Evolutionary conservation across 2,113 vertebrate species (phyloP).

Genomic region (Anguilla rostrata): DNA sequence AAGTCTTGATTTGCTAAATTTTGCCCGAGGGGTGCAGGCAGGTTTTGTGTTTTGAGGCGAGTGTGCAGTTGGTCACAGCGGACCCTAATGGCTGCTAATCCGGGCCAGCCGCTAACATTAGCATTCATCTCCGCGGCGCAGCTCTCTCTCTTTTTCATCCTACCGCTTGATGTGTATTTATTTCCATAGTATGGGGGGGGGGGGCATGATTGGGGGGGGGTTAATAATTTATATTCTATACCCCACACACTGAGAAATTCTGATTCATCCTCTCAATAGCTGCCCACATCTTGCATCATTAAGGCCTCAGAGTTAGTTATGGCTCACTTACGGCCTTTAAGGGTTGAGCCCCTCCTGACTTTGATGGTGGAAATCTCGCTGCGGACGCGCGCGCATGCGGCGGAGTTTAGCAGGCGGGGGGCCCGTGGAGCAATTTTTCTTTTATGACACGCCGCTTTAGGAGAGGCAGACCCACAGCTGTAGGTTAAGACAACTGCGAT

Average conservation of each 20-base stretch:
- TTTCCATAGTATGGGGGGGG: slow-evolving; percentile 70
- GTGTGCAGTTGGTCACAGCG: slow-evolving; percentile 30
- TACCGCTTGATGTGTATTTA: slow-evolving; percentile 57
- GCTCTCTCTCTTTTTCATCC: slow-evolving; percentile 36
- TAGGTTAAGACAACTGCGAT: slow-evolving; percentile 38
- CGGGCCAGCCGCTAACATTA: slow-evolving; percentile 47
- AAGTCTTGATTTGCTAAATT: not conserved
- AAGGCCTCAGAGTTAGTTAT: slow-evolving; percentile 59
- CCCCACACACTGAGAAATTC: slow-evolving; percentile 75
- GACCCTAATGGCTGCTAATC: slow-evolving; percentile 58
- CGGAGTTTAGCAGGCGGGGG: not conserved
- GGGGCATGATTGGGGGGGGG: slow-evolving; percentile 65
- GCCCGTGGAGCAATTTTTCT: slow-evolving; percentile 48
- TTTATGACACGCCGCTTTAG: slow-evolving; percentile 59
- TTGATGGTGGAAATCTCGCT: slow-evolving; percentile 61
- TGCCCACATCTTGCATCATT: slow-evolving; percentile 73
- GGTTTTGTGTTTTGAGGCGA: slow-evolving; percentile 37
- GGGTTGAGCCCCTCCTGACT: slow-evolving; percentile 59
- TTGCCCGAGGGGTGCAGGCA: slow-evolving; percentile 56
- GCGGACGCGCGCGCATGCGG: slow-evolving; percentile 37
- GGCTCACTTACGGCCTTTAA: slow-evolving; percentile 60
- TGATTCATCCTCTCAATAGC: slow-evolving; percentile 76
- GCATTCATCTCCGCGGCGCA: slow-evolving; percentile 53
- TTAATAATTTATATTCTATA: slow-evolving; percentile 80
- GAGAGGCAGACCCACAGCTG: slow-evolving; percentile 49